These are phyloP conservation scores for Drosophila engyochracea DNA, from an alignment of 2,888 invertebrate genomes.

Conservation along the genomic window DNA sequence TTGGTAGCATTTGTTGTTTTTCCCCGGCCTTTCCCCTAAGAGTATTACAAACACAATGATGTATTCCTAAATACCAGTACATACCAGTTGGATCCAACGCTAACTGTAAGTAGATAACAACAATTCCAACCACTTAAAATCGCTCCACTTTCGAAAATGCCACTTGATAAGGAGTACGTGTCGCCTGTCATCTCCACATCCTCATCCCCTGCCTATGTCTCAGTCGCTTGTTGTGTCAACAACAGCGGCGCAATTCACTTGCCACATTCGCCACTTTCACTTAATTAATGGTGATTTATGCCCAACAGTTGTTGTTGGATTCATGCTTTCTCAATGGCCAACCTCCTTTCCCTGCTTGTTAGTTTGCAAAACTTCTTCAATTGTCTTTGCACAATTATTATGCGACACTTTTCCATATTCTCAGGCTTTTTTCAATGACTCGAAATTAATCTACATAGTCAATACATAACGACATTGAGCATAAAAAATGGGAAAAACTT, in stretches of 20 bases:
- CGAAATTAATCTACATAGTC: background rate
- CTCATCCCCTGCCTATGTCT: background rate
- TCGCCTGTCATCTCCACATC: conserved; percentile 4
- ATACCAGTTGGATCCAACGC: conserved; percentile 39
- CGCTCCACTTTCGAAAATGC: conserved; percentile 45
- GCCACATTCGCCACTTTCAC: conserved; percentile 38
- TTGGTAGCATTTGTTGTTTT: conserved; percentile 86
- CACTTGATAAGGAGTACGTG: conserved; percentile 41
- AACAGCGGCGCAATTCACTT: conserved; percentile 69
- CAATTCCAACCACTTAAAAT: conserved; percentile 5
- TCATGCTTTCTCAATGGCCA: conserved; percentile 8
- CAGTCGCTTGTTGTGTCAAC: conserved; percentile 57
- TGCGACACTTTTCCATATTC: conserved; percentile 21
- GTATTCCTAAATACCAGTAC: conserved; percentile 38
- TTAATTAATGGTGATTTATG: conserved; percentile 80
- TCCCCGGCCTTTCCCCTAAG: conserved; percentile 36
- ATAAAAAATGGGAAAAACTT: background rate
- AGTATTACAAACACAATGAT: conserved; percentile 56
- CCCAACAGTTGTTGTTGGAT: conserved; percentile 38
- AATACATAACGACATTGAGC: background rate
- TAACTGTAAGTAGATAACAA: conserved; percentile 46
- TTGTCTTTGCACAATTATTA: conserved; percentile 58
- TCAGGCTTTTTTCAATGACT: conserved; percentile 13
- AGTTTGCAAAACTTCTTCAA: conserved; percentile 51
- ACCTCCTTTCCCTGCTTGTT: conserved; percentile 7